Evolutionary conservation across 2,113 vertebrate genomes (phyloP), one percentile per base, ranked within the genome.

Genomic region (Hylia prasina): DNA sequence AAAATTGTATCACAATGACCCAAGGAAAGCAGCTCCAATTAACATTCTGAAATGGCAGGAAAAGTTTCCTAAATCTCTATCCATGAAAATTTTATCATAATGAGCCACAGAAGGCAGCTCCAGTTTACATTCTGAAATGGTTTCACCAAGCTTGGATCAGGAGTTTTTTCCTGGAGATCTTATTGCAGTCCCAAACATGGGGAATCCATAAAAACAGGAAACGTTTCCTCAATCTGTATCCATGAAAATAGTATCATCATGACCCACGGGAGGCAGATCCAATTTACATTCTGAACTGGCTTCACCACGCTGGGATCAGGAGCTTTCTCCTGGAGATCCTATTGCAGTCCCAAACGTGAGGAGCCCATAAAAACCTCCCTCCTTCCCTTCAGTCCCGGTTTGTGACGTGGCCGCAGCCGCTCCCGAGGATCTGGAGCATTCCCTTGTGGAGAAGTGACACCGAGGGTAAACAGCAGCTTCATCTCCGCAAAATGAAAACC

Each of bases 381-480:
- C 31, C n/a, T 63, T 70, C 15, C 12, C 4, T n/a, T 4, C 10
- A 9, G 8, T 2, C 31, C 50, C 9, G 9, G 5, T 15, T 37
- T 37, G 60, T 18, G 37, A 37, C 8, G 1, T 2, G 3, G 57
- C 57, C 57, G 4, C 23, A 8, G n/a, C 57, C 4, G 25, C 25
- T 39, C 37, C 27, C 8, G 4, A 0, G 31, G 66, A 58, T 22
- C 30, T 9, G 28, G 51, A 17, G 21, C 39, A 1, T 69, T 75
- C 71, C 53, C 65, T 31, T 2, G 66, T 12, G 66, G 68, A 84
- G 84, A 86, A 94, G 69, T 3, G 81, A 68, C 93, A 75, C 51
- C 10, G 35, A 66, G n/a, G 57, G 95, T 48, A 93, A 97, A 61
- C 75, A 78, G 72, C 92, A 70, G 45, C 69, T 85, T 44, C 86